A percentile compares a stretch with the other conserved stretches of the same genome.
phyloP scores from a whole-genome alignment of 2,113 vertebrate species.

The Spilogale gracilis region DNA sequence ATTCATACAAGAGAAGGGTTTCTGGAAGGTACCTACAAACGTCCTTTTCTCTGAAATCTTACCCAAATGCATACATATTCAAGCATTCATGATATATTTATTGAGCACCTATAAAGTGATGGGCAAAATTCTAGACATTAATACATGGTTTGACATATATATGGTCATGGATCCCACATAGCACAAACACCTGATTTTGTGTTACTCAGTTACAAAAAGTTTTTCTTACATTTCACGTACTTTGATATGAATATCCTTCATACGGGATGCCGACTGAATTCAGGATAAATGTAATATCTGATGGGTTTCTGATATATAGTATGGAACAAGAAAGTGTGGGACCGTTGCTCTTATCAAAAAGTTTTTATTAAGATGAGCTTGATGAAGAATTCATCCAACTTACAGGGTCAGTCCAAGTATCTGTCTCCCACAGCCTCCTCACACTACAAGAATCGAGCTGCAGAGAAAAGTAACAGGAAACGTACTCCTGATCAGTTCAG shows the following conservation, averaged over 20 bases:
- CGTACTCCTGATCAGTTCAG: background rate
- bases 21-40: background rate
- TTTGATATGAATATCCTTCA: background rate
- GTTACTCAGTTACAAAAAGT: background rate
- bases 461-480: background rate
- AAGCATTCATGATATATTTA: background rate
- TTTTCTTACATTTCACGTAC: background rate
- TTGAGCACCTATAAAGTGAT: background rate
- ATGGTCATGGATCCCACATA: background rate
- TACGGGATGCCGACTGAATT: background rate
- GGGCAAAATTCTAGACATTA: background rate
- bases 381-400: background rate
- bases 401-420: background rate
- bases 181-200: background rate
- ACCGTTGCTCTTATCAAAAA: background rate
- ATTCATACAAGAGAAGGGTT: conserved; percentile 18
- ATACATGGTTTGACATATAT: background rate
- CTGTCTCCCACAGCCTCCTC: background rate
- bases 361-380: background rate
- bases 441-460: background rate
- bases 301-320: background rate
- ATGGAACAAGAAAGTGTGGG: background rate
- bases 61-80: background rate
- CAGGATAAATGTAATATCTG: background rate
- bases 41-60: background rate